phyloP scores from a whole-genome alignment of 2,888 invertebrate species.

The Nesidiocoris tenuis region DNA sequence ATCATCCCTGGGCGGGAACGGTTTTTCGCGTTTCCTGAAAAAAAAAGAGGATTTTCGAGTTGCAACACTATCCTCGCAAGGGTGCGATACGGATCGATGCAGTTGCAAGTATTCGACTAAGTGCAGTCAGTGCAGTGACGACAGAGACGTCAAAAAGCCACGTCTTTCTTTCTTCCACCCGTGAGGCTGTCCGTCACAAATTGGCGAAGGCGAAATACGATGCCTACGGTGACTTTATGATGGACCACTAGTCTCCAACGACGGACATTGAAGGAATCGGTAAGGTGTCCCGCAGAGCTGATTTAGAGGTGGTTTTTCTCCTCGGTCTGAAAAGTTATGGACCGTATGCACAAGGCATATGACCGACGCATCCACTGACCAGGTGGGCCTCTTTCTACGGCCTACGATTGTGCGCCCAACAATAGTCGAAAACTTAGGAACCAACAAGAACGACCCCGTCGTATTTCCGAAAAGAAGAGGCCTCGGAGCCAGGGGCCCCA shows the following conservation, averaged over 20 bases:
- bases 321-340: not conserved
- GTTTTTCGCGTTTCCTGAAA: no score
- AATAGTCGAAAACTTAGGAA: not conserved
- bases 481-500: not conserved
- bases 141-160: not conserved
- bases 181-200: not conserved
- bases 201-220: not conserved
- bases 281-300: not conserved
- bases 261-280: not conserved
- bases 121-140: no score
- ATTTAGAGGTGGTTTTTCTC: not conserved
- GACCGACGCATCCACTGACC: not conserved
- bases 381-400: slow-evolving; percentile 5
- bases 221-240: not conserved
- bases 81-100: no score
- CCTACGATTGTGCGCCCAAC: slow-evolving; percentile 22
- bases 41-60: no score
- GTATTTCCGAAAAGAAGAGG: not conserved
- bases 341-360: not conserved
- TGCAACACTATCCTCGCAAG: no score
- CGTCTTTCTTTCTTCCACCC: not conserved
- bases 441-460: not conserved
- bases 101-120: no score
- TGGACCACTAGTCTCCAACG: not conserved
- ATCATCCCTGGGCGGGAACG: no score